phyloP scores from a whole-genome alignment of 2,797 vertebrate genomes.

The Vultur gryphus region DNA sequence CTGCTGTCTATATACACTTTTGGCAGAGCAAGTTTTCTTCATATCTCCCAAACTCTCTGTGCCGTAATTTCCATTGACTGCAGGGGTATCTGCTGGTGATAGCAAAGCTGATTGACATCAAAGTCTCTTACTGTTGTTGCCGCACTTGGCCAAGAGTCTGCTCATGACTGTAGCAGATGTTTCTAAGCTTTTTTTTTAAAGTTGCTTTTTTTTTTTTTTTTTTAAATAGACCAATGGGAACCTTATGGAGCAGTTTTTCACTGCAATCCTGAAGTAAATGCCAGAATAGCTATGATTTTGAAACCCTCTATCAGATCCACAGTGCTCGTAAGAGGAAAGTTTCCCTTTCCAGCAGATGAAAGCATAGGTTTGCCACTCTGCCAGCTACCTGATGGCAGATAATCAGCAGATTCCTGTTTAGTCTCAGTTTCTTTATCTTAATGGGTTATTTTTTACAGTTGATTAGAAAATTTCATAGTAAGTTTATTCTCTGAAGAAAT shows the following conservation, averaged over 20 bases:
- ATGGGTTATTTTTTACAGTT: not conserved
- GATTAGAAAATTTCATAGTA: not conserved
- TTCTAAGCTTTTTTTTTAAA: constrained; percentile 7
- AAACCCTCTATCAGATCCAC: constrained; percentile 32
- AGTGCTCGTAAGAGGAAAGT: not conserved
- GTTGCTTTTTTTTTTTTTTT: not conserved
- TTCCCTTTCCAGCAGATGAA: constrained; percentile 51
- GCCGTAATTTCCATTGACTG: constrained; percentile 53
- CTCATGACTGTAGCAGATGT: constrained; percentile 67
- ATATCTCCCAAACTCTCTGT: constrained; percentile 30
- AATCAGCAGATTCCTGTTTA: constrained; percentile 32
- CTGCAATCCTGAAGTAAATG: constrained; percentile 41
- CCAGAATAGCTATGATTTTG: constrained; percentile 37
- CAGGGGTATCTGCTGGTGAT: constrained; percentile 56
- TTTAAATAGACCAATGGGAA: constrained; percentile 54
- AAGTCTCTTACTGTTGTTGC: constrained; percentile 62
- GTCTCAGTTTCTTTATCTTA: constrained; percentile 1
- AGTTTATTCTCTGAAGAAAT: not conserved
- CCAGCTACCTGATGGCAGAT: constrained; percentile 35
- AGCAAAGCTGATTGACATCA: constrained; percentile 66
- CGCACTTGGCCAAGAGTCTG: constrained; percentile 49
- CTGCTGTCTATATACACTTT: not conserved
- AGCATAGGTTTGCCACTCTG: constrained; percentile 22
- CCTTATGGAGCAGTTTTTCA: constrained; percentile 53
- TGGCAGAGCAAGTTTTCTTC: constrained; percentile 6